A percentile compares a stretch with the other conserved stretches of the same genome.
These are phyloP conservation scores for Epinotia nisella DNA, from an alignment of 2,888 invertebrate genomes.

Conservation along the genomic window DNA sequence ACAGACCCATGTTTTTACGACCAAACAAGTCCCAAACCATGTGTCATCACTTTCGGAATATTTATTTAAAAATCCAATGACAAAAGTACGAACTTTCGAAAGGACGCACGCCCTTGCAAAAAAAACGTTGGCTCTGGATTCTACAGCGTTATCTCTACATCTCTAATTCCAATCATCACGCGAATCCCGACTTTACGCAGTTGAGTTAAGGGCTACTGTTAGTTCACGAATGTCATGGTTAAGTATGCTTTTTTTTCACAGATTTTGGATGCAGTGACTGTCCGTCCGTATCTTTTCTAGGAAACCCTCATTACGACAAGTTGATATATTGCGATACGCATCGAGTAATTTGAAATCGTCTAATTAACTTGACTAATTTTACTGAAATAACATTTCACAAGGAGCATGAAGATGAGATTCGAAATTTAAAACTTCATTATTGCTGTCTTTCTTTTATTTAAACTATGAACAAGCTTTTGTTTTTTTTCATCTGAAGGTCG, in stretches of 20 bases:
- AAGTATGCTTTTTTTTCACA: conserved; percentile 51
- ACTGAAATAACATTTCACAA: conserved; percentile 37
- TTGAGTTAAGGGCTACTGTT: neutral
- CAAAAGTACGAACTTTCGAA: conserved; percentile 48
- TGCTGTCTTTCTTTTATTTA: conserved; percentile 6
- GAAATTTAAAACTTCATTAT: conserved; percentile 18
- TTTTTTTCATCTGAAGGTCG: neutral
- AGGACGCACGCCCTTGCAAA: conserved; percentile 55
- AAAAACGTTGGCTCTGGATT: conserved; percentile 56
- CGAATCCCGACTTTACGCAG: neutral
- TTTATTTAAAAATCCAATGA: conserved; percentile 45
- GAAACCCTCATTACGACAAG: conserved; percentile 66
- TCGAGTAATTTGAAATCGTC: conserved; percentile 48
- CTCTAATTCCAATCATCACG: conserved; percentile 9
- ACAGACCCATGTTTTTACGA: conserved; percentile 24
- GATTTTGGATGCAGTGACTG: conserved; percentile 59
- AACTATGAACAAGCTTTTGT: neutral
- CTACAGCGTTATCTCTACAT: conserved; percentile 40
- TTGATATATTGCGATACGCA: conserved; percentile 59
- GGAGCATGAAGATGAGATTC: conserved; percentile 5
- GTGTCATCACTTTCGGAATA: conserved; percentile 43
- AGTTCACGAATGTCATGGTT: conserved; percentile 13
- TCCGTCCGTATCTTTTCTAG: conserved; percentile 63
- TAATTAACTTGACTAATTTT: conserved; percentile 42
- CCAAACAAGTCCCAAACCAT: conserved; percentile 30